Evolutionary conservation across 37 sponge, comb jelly and placozoan genomes (phyloP), one percentile per base, ranked within the genome.

Genomic region (Crambe crambe): DNA sequence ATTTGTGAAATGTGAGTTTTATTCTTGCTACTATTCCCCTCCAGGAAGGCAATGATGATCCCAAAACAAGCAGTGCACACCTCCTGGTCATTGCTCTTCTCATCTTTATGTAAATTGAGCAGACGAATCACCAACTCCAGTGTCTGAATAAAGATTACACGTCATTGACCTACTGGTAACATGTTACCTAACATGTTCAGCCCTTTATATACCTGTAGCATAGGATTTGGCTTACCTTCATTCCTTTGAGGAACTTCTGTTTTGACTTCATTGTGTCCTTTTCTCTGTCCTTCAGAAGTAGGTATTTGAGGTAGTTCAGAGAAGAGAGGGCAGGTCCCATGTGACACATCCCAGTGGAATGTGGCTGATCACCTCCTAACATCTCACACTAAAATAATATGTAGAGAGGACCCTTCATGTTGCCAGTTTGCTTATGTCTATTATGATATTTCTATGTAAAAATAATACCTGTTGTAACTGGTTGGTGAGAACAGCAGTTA

Each of bases 1-100:
- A 87, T 88, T 42, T 78, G 68, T 27, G 93, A 84, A 1, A 88
- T 54, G 71, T 92, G 88, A 62, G 81, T 69, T 42, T 92, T 89
- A 85, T 92, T 92, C 79, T 92, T 92, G 30, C 90, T 42, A 39
- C 89, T 87, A 72, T 89, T 79, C 56, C 80, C 84, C 41, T 83
- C 31, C 66, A 44, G 61, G 20, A 32, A 72, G 51, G 47, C 41
- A 29, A 58, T 63, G 68, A 87, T 87, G 54, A 87, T 58, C n/a
- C 47, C 44, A 87, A 74, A 18, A 81, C 68, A 72, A 85, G 79
- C 59, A 68, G 56, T 27, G 87, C 93, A 88, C 87, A 86, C 82
- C 81, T 76, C 15, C 6, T 62, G 30, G 15, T 62, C 63, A 62
- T 23, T 30, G 6, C 31, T 20, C 15, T 18, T 62, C 25, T 30